Base-by-base conservation (phyloP, 2,113 vertebrate genomes). In the Toxotes jaculatrix region DNA sequence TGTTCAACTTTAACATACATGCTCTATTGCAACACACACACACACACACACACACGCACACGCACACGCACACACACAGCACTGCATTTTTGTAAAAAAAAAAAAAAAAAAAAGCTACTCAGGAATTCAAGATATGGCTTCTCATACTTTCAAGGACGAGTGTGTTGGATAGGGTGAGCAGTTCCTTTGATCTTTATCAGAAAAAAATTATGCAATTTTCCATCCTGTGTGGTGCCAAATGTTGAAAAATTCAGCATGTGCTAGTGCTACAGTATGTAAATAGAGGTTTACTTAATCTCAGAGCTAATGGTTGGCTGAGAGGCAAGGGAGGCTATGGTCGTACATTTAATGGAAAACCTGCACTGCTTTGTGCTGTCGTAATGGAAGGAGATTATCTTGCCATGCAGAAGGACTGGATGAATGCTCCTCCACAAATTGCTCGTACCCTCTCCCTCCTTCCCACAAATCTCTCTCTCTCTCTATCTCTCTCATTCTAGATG, bases 341-440 rank as follows among this genome's bases (percentile, higher is more conserved):
- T 83, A 79, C 65, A 85, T 86, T 90, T 92, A 94, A 93, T 94
- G 91, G 91, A 91, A 92, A 91, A 85, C 89, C 89, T 88, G 57
- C 78, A 55, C 56, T 74, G 86, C 91, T 90, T 94, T 94, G 92
- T 94, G 90, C 77, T 68, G 68, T 64, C 9, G 87, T 93, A 93
- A 92, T 93, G 85, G 89, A 82, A 89, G 87, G 86, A 93, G 93
- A 92, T 94, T 91, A 94, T 94, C 93, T 89, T 53, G 63, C 81
- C 79, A 84, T 87, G 91, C 93, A 93, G 88, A 88, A 82, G 77
- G 79, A 86, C 79, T 76, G 75, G 66, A 85, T 87, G 83, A 92
- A 93, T 91, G 83, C 87, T 85, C 63, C 84, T 80, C 69, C 82
- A 76, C 79, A 88, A 90, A 92, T 90, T 89, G 76, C 74, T 87